Percentiles rank a stretch among this genome's conserved stretches.
phyloP scores from a whole-genome alignment of 2,113 vertebrate species.

The Platanista minor region DNA sequence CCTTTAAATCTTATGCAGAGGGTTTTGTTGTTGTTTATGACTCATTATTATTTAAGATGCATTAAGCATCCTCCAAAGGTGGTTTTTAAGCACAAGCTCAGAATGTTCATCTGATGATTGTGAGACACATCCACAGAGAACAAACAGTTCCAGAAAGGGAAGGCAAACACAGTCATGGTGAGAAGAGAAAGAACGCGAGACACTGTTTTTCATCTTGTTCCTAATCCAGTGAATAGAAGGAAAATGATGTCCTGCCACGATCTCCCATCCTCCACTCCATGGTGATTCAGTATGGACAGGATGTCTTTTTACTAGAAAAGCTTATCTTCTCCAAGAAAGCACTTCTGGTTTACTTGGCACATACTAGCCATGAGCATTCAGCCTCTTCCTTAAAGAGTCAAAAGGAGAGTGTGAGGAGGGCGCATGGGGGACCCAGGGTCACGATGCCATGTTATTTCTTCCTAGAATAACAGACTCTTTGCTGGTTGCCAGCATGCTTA shows the following conservation, averaged over 20 bases:
- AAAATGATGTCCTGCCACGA: not conserved
- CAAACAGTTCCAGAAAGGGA: not conserved
- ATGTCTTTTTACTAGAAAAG: conserved; percentile 17
- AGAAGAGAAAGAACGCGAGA: not conserved
- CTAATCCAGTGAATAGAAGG: not conserved
- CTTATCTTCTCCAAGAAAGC: conserved; percentile 13
- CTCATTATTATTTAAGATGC: not conserved
- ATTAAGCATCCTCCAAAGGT: not conserved
- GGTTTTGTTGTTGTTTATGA: not conserved
- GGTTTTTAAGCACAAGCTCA: not conserved
- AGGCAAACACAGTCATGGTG: not conserved
- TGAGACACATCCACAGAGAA: not conserved
- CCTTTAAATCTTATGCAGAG: not conserved
- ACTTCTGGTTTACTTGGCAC: conserved; percentile 16
- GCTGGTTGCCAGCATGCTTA: conserved; percentile 40
- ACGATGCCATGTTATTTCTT: not conserved
- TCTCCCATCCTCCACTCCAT: not conserved
- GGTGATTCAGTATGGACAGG: not conserved
- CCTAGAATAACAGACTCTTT: conserved; percentile 47
- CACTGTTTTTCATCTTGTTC: not conserved
- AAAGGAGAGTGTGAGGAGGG: conserved; percentile 22
- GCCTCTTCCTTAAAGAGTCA: conserved; percentile 51
- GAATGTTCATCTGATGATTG: not conserved
- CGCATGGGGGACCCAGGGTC: not conserved
- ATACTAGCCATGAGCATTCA: not conserved